These are phyloP conservation scores for Tachina fera DNA, from an alignment of 2,888 invertebrate genomes.

Conservation along the genomic window DNA sequence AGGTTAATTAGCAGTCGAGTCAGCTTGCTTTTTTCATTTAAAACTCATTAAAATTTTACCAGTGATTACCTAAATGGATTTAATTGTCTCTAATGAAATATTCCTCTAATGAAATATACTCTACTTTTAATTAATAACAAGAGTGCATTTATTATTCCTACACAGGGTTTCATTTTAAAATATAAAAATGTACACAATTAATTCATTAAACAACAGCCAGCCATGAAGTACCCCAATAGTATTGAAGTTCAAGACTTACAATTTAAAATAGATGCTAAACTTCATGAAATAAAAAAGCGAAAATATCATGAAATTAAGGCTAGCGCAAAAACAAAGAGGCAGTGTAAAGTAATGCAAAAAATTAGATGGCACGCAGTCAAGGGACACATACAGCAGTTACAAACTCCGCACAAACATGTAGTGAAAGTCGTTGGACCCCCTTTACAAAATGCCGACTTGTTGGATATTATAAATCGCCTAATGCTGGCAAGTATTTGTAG, in stretches of 20 bases:
- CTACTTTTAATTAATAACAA: conserved; percentile 6
- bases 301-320: neutral
- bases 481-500: conserved; percentile 42
- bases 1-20: neutral
- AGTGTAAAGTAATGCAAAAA: neutral
- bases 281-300: conserved; percentile 38
- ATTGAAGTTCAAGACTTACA: conserved; percentile 39
- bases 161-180: neutral
- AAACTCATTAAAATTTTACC: neutral
- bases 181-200: neutral
- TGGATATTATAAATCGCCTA: conserved; percentile 46
- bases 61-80: neutral
- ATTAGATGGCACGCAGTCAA: conserved; percentile 39
- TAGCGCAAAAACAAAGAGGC: neutral
- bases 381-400: neutral
- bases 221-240: conserved; percentile 46
- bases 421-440: neutral
- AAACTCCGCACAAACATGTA: neutral
- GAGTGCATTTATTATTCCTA: neutral
- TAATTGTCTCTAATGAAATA: conserved; percentile 8
- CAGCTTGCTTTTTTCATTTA: neutral
- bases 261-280: conserved; percentile 54
- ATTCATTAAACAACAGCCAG: no score
- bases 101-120: neutral
- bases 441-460: conserved; percentile 4